These are phyloP conservation scores for Ranitomeya variabilis DNA, from an alignment of 2,113 vertebrate species.

Conservation along the genomic window DNA sequence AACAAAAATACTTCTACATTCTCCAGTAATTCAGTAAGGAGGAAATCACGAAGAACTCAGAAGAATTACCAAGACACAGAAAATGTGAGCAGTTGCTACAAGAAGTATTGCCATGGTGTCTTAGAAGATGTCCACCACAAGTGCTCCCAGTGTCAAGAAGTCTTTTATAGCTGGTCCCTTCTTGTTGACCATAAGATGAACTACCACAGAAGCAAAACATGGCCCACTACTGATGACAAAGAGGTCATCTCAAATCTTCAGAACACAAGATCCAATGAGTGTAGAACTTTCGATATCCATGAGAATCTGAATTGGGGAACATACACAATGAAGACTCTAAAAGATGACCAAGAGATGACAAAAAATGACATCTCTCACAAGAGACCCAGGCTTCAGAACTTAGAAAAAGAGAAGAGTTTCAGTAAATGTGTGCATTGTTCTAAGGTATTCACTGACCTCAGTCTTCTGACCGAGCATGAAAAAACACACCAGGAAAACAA, in stretches of 20 bases:
- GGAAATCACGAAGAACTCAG: neutral
- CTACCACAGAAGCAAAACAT: neutral
- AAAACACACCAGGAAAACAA: slow-evolving; percentile 19
- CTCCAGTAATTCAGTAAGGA: neutral
- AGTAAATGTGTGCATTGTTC: neutral
- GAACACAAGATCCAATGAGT: neutral
- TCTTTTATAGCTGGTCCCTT: neutral
- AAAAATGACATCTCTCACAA: neutral
- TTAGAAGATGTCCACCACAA: neutral
- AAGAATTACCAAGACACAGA: neutral
- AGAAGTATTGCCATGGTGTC: neutral
- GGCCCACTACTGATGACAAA: too few species aligned
- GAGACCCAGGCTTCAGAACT: neutral
- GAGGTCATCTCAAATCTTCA: neutral
- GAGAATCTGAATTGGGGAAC: neutral
- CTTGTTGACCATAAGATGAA: slow-evolving; percentile 14
- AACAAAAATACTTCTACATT: neutral
- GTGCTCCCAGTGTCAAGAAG: slow-evolving; percentile 14
- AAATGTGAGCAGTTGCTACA: neutral
- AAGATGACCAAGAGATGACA: neutral
- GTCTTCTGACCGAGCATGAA: slow-evolving; percentile 10
- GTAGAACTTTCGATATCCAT: neutral
- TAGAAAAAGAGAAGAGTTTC: neutral
- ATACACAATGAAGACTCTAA: neutral
- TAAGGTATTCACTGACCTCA: neutral